Evolutionary conservation across 1,140 invertebrate genomes (phyloP).

Genomic region (Atta cephalotes): DNA sequence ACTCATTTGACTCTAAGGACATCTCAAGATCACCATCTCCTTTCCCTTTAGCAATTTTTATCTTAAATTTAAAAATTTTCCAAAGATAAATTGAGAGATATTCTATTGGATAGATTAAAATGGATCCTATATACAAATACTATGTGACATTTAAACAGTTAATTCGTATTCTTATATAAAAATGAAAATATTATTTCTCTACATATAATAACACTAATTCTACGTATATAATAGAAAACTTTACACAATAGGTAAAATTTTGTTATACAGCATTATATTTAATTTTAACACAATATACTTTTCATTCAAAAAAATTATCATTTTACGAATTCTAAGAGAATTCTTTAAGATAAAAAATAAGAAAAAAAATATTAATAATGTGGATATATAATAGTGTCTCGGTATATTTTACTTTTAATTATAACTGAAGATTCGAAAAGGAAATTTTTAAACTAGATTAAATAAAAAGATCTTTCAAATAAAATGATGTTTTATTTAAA

Average conservation of each 20-base stretch:
- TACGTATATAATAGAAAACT: not conserved
- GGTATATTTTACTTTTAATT: not conserved
- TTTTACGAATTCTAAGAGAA: not conserved
- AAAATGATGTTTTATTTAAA: not conserved
- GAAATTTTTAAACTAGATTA: not conserved
- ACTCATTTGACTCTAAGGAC: no score
- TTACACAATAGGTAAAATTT: constrained; percentile 38
- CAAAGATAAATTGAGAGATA: no score
- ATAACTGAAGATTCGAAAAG: not conserved
- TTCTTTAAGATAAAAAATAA: not conserved
- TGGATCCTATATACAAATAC: not conserved
- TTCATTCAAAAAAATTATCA: not conserved
- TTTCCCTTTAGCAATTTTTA: no score
- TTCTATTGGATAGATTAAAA: no score
- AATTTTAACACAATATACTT: no score
- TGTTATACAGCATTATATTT: not conserved
- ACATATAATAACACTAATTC: not conserved
- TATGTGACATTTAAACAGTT: not conserved
- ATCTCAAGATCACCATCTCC: no score
- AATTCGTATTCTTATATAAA: not conserved
- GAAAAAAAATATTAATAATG: not conserved
- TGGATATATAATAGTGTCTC: no score
- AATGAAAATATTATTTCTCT: constrained; percentile 18
- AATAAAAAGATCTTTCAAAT: not conserved
- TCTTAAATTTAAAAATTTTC: no score